Evolutionary conservation across 2,797 vertebrate species (phyloP).

Genomic region (Sebastiscus albofasciatus): DNA sequence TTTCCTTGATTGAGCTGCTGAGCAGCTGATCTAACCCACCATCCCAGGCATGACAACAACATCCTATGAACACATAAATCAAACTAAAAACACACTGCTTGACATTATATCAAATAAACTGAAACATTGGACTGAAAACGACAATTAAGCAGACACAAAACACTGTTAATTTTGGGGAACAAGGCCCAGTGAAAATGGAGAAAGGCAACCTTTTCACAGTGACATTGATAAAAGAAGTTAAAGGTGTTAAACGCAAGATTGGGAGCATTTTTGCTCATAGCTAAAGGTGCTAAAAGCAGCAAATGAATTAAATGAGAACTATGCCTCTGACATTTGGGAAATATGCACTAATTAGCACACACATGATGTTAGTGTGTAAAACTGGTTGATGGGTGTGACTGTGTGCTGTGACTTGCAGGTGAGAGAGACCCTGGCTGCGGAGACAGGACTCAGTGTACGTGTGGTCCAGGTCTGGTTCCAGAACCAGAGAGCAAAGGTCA

Average conservation of each 20-base stretch:
- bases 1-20: constrained; percentile 36
- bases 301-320: not conserved
- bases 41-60: no score
- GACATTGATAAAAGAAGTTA: no score
- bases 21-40: not conserved
- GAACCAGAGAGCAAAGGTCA: constrained; percentile 96
- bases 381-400: not conserved
- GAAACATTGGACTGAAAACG: rapidly evolving
- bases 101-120: no score
- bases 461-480: constrained; percentile 98
- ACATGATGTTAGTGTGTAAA: not conserved
- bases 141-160: no score
- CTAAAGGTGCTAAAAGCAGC: no score
- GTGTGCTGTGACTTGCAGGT: constrained; percentile 80
- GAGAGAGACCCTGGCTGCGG: constrained; percentile 93
- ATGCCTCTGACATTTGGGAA: not conserved
- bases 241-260: rapidly evolving
- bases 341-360: not conserved
- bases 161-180: no score
- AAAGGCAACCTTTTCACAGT: rapidly evolving
- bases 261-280: rapidly evolving
- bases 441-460: constrained; percentile 93
- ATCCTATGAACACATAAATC: no score
- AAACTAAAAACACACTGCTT: no score
- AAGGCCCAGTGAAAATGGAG: rapidly evolving